Percentiles rank a stretch among this genome's conserved stretches.
Conservation (phyloP, 2,797 vertebrate genomes). For the Helicolenus hilgendorfi region DNA sequence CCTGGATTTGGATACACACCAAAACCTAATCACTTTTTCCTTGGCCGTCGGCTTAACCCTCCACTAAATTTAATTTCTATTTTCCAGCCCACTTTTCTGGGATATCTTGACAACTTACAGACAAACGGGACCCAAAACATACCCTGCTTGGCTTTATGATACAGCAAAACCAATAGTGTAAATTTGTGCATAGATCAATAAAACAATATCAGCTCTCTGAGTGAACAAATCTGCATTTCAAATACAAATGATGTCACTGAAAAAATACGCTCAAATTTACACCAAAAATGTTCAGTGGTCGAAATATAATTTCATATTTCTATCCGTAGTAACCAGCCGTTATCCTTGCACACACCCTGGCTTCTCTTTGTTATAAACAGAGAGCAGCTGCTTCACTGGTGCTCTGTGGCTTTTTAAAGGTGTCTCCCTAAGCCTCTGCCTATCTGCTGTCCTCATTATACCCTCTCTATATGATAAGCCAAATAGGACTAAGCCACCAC, state of each 20-base stretch:
- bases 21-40: not conserved
- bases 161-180: not conserved
- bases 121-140: not conserved
- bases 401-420: conserved; percentile 51
- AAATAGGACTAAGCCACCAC: conserved; percentile 61
- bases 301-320: not conserved
- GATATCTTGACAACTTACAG: not conserved
- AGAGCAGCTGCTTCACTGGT: conserved; percentile 15
- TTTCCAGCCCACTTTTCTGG: not conserved
- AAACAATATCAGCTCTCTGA: not conserved
- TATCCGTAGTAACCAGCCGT: conserved; percentile 15
- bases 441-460: conserved; percentile 76
- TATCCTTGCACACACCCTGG: conserved; percentile 10
- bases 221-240: not conserved
- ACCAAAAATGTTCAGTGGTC: not conserved
- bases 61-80: not conserved
- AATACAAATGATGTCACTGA: not conserved
- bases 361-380: conserved; percentile 40
- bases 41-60: not conserved
- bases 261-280: not conserved
- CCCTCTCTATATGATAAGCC: conserved; percentile 77
- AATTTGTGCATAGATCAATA: not conserved
- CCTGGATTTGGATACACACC: not conserved
- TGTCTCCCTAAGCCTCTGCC: conserved; percentile 52
- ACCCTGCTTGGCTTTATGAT: not conserved